A percentile compares a stretch with the other conserved stretches of the same genome.
These are phyloP conservation scores for Macropodus opercularis DNA, from an alignment of 2,797 vertebrate species.

Conservation along the genomic window DNA sequence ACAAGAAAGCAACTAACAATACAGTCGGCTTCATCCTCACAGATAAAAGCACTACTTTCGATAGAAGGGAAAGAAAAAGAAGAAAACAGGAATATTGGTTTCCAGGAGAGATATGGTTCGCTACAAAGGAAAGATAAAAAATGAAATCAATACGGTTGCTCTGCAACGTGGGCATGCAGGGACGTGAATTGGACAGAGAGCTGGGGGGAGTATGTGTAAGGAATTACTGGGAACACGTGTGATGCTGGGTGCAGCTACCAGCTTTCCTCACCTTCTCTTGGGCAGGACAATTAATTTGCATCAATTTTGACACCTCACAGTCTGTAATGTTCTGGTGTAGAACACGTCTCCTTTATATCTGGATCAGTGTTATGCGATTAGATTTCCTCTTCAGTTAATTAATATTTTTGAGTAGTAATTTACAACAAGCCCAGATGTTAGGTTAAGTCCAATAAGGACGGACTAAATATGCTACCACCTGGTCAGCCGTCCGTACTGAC, in stretches of 20 bases:
- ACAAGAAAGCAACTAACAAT: conserved; percentile 7
- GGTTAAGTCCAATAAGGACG: conserved; percentile 3
- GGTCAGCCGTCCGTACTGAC: conserved; percentile 16
- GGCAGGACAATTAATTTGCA: too few species aligned
- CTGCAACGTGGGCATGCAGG: conserved; percentile 23
- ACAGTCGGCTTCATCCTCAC: conserved; percentile 12
- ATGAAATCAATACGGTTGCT: conserved; percentile 55
- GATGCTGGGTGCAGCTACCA: conserved; percentile 16
- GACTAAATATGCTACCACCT: conserved; percentile 16
- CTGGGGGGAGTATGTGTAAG: conserved; percentile 14
- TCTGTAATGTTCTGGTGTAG: background rate
- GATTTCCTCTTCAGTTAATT: conserved; percentile 1
- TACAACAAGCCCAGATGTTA: conserved; percentile 9
- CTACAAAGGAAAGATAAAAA: conserved; percentile 31
- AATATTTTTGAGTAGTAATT: conserved; percentile 18
- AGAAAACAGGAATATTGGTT: background rate
- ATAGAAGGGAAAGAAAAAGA: background rate
- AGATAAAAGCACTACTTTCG: conserved; percentile 17
- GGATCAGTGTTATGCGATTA: background rate
- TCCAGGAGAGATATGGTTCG: conserved; percentile 23
- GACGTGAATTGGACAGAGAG: conserved; percentile 30
- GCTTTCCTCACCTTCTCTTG: background rate
- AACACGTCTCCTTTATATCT: background rate
- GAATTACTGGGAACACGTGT: conserved; percentile 27
- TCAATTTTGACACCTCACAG: background rate